These are phyloP conservation scores for Neosilurus hyrtlii DNA, from an alignment of 2,797 vertebrate genomes.

Conservation along the genomic window DNA sequence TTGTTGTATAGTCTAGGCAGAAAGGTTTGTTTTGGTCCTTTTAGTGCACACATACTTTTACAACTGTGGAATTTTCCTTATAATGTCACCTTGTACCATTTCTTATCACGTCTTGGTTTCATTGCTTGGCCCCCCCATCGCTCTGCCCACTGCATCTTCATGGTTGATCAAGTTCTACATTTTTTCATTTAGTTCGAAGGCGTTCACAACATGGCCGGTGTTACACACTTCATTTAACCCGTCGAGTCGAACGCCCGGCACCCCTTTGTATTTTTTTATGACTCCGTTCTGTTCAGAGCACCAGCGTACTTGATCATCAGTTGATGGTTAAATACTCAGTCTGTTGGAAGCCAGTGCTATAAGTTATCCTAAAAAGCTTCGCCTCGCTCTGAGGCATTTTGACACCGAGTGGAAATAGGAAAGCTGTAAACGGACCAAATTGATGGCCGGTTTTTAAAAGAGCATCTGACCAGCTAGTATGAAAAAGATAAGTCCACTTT, in stretches of 20 bases:
- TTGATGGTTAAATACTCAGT: constrained; percentile 33
- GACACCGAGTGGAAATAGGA: constrained; percentile 47
- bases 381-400: constrained; percentile 28
- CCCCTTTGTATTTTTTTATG: neutral
- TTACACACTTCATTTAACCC: constrained; percentile 22
- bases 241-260: neutral
- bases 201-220: neutral
- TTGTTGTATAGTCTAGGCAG: neutral
- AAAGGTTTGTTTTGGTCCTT: neutral
- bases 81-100: neutral
- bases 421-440: constrained; percentile 43
- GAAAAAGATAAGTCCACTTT: neutral
- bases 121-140: neutral
- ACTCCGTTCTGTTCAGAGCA: neutral
- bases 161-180: neutral
- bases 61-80: neutral
- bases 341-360: constrained; percentile 8
- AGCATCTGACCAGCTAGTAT: constrained; percentile 7
- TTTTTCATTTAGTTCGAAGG: neutral
- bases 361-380: constrained; percentile 41
- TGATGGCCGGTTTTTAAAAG: constrained; percentile 36
- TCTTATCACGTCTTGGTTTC: neutral
- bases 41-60: neutral
- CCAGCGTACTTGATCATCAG: constrained; percentile 27
- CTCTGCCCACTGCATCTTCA: neutral